Percentiles rank a stretch among this genome's conserved stretches.
phyloP scores from a whole-genome alignment of 2,797 vertebrate species.

The Malurus splendens region DNA sequence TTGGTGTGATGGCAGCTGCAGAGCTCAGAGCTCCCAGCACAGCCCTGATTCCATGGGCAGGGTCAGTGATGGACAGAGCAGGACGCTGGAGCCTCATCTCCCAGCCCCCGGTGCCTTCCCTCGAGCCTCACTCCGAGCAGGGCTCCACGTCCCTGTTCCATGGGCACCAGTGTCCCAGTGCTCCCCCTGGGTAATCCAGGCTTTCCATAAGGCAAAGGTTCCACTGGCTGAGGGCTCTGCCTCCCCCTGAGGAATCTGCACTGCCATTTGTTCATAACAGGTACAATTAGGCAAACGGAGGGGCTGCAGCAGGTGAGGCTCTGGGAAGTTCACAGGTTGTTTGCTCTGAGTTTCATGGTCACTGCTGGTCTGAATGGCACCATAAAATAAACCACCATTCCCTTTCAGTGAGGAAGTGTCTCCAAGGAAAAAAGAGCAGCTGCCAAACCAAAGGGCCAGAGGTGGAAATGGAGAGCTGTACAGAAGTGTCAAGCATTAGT shows the following conservation, averaged over 20 bases:
- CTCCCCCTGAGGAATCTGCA: background rate
- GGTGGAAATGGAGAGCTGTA: background rate
- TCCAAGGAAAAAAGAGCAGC: background rate
- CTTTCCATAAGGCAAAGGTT: background rate
- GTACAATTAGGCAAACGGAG: background rate
- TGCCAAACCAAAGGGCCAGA: background rate
- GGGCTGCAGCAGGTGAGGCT: background rate
- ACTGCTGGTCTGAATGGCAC: background rate
- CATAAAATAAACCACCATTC: background rate
- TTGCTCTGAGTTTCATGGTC: background rate
- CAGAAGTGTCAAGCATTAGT: background rate
- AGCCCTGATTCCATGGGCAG: accelerated
- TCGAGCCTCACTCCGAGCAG: accelerated
- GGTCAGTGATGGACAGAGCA: accelerated
- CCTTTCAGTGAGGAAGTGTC: background rate
- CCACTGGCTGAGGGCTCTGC: background rate
- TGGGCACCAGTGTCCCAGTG: accelerated
- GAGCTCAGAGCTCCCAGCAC: background rate
- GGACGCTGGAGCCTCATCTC: accelerated
- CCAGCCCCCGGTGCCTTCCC: accelerated
- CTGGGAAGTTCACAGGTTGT: background rate
- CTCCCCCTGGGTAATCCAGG: accelerated
- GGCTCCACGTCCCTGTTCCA: accelerated
- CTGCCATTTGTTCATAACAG: accelerated
- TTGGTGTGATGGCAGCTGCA: accelerated